Base-by-base conservation (phyloP, 2,797 vertebrate genomes). In the Gymnoscopelus braueri region DNA sequence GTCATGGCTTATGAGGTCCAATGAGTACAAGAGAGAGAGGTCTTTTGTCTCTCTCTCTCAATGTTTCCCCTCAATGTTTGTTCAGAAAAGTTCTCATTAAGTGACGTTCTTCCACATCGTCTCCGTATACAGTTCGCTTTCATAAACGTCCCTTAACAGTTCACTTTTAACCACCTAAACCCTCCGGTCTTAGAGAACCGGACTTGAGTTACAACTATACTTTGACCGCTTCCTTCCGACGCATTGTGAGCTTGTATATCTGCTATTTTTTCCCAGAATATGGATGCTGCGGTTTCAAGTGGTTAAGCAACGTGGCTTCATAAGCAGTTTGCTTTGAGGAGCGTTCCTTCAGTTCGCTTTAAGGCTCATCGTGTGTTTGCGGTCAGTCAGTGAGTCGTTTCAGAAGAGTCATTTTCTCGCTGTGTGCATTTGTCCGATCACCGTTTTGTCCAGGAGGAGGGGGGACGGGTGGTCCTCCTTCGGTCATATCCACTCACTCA, bases 351-450 rank as follows among this genome's bases (percentile, higher is more conserved):
- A 65, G 69, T 90, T 91, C 90, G 66, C 26, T 79, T 94, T 95
- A 96, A 97, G 96, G 95, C 95, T 94, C 86, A 87, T 91, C 87
- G 83, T 89, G 82, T 85, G 82, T 93, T 77, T 65, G 84, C 52
- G 35, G 39, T 58, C 70, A 72, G 80, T 69, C 71, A 60, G 87
- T 62, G 71, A 71, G 73, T 85, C 68, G 51, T 64, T 60, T 69
- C 63, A 81, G 76, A 70, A 63, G 69, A 81, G 57, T 24, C 8
- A 29, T 9, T 67, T 26, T 55, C 67, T 67, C 60, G 44, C 67
- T 78, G 72, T 58, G 68, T 50, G 13, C 54, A 76, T 77, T 81
- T 67, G 29, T 61, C 51, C 48, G 14, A 60, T 48, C 32, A 12
- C 47, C 15, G 54, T 63, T 15, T 64, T 3, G 1, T 72, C 75